Percentiles rank a stretch among this genome's conserved stretches.
phyloP scores from a whole-genome alignment of 2,888 invertebrate genomes.

The Synergus japonicus region DNA sequence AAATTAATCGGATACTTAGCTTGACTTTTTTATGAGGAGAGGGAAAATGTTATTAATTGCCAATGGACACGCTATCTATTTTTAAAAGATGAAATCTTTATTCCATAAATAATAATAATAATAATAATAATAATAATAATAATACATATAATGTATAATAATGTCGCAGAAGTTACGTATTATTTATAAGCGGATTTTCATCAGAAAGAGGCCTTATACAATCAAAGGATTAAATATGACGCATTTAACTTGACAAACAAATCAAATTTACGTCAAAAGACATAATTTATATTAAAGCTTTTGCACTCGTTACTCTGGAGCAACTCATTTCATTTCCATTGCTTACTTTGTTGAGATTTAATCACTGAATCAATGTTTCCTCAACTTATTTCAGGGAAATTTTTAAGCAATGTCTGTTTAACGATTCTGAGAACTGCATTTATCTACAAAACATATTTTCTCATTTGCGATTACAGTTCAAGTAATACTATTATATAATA shows the following conservation, averaged over 20 bases:
- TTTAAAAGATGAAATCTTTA: neutral
- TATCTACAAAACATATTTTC: neutral
- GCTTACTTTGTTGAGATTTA: conserved; percentile 10
- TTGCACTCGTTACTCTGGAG: neutral
- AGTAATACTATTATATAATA: too few species aligned
- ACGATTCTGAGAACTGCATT: conserved; percentile 5
- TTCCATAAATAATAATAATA: neutral
- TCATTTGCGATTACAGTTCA: neutral
- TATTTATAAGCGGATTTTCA: conserved; percentile 35
- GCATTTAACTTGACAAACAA: conserved; percentile 30
- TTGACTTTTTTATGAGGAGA: neutral
- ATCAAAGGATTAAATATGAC: conserved; percentile 35
- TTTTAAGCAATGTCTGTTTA: neutral
- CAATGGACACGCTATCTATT: neutral
- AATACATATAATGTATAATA: neutral
- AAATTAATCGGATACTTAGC: neutral
- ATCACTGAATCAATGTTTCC: conserved; percentile 16
- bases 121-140: too few species aligned
- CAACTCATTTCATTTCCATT: neutral
- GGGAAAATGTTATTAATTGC: neutral
- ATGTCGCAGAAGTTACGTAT: conserved; percentile 4
- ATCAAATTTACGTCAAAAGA: conserved; percentile 29
- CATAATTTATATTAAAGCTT: conserved; percentile 23
- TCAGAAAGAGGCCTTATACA: conserved; percentile 29
- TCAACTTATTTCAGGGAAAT: conserved; percentile 18